phyloP scores from a whole-genome alignment of 2,888 invertebrate species.

The Apodemia duryi region DNA sequence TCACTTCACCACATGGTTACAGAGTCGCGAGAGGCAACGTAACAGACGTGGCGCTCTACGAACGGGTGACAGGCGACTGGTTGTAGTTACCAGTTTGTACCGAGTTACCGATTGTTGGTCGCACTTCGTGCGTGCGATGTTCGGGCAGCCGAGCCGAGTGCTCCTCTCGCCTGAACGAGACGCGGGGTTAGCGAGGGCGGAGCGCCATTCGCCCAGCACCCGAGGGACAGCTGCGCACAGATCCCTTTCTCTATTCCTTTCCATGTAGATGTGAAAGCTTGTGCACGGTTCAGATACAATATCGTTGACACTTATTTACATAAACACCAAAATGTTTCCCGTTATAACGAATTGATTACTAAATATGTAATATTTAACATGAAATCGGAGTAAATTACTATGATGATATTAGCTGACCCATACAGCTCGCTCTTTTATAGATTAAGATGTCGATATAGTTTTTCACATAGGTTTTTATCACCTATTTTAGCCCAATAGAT shows the following conservation, averaged over 20 bases:
- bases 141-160: conserved; percentile 40
- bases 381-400: background rate
- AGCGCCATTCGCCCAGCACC: conserved; percentile 41
- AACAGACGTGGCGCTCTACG: conserved; percentile 58
- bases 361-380: background rate
- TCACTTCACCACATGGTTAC: conserved; percentile 77
- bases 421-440: no score
- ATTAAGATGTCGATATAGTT: no score
- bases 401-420: background rate
- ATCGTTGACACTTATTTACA: background rate
- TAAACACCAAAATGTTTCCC: conserved; percentile 7
- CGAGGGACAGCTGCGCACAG: conserved; percentile 72
- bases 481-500: no score
- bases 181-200: conserved; percentile 43
- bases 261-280: conserved; percentile 63
- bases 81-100: conserved; percentile 24
- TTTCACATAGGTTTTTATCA: no score
- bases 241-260: conserved; percentile 67
- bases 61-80: conserved; percentile 67
- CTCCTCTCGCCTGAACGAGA: conserved; percentile 54
- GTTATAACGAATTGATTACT: background rate
- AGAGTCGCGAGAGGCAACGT: conserved; percentile 50
- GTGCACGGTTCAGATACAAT: conserved; percentile 20
- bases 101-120: conserved; percentile 25
- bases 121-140: conserved; percentile 35